phyloP scores from a whole-genome alignment of 2,888 invertebrate species.

The Mesorhabditis spiculigera region DNA sequence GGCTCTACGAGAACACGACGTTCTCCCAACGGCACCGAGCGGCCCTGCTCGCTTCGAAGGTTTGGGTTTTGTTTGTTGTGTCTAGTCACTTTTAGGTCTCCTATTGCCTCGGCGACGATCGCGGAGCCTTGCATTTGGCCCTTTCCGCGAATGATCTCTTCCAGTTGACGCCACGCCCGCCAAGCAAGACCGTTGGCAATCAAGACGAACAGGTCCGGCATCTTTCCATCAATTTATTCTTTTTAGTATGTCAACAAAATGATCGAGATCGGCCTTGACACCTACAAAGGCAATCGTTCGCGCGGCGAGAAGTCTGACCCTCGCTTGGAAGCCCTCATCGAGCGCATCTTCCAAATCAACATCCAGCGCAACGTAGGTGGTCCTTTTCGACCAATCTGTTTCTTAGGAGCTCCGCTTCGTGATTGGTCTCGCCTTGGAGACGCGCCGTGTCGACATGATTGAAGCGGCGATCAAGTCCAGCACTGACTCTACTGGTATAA shows the following conservation, averaged over 20 bases:
- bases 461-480: slow-evolving; percentile 73
- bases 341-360: slow-evolving; percentile 93
- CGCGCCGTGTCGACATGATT: slow-evolving; percentile 92
- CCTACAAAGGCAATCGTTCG: slow-evolving; percentile 34
- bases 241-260: slow-evolving; percentile 51
- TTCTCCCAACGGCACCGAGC: slow-evolving; percentile 86
- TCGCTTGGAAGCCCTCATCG: slow-evolving; percentile 82
- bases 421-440: slow-evolving; percentile 90
- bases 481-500: slow-evolving; percentile 12
- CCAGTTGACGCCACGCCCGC: slow-evolving; percentile 85
- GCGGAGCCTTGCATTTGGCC: slow-evolving; percentile 93
- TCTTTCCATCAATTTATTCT: neutral
- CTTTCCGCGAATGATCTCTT: slow-evolving; percentile 84
- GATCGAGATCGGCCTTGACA: slow-evolving; percentile 48
- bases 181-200: slow-evolving; percentile 64
- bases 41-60: slow-evolving; percentile 91
- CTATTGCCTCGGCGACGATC: slow-evolving; percentile 93
- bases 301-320: slow-evolving; percentile 56
- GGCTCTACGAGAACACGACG: slow-evolving; percentile 84
- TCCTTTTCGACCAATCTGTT: neutral
- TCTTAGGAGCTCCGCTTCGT: slow-evolving; percentile 64
- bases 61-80: neutral
- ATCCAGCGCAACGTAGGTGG: slow-evolving; percentile 66
- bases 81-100: slow-evolving; percentile 64
- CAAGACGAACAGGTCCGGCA: slow-evolving; percentile 40